Evolutionary conservation across 92 coral and sea anemone genomes (phyloP).

Genomic region (Paragorgia papillata): DNA sequence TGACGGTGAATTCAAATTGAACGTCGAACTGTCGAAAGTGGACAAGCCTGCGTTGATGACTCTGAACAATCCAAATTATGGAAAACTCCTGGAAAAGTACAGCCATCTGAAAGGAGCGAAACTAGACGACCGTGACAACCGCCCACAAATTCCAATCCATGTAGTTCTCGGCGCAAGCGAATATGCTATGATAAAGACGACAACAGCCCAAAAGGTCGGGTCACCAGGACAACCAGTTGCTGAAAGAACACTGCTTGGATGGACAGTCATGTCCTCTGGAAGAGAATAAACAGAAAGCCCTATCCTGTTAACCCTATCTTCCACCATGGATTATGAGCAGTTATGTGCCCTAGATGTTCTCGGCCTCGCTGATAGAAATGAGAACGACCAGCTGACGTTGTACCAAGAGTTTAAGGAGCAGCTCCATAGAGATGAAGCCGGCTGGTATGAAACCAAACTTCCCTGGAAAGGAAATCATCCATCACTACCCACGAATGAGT

Average conservation of each 20-base stretch:
- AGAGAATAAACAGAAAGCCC: constrained; percentile 54
- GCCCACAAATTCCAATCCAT: constrained; percentile 37
- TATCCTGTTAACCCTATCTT: constrained; percentile 53
- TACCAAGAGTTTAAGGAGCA: constrained; percentile 64
- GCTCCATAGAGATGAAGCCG: constrained; percentile 61
- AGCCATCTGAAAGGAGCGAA: constrained; percentile 49
- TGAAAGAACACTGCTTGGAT: constrained; percentile 52
- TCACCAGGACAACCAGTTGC: constrained; percentile 28
- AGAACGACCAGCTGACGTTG: constrained; percentile 22
- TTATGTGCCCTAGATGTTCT: constrained; percentile 17
- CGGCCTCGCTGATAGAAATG: too few relatives aligned
- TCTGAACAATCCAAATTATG: constrained; percentile 44
- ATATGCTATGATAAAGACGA: constrained; percentile 27
- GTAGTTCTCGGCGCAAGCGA: constrained; percentile 34
- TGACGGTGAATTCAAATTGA: constrained; percentile 28
- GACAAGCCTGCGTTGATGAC: constrained; percentile 49
- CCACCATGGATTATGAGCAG: constrained; percentile 59
- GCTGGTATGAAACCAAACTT: constrained; percentile 63
- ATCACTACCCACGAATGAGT: constrained; percentile 32
- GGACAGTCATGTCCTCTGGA: constrained; percentile 57
- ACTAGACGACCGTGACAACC: constrained; percentile 49
- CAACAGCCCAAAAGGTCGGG: constrained; percentile 35
- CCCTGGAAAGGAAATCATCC: constrained; percentile 66
- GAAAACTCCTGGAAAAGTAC: constrained; percentile 37
- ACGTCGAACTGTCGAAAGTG: constrained; percentile 54